Evolutionary conservation across 2,113 vertebrate species (phyloP).

Genomic region (Mesoclemmys tuberculata): DNA sequence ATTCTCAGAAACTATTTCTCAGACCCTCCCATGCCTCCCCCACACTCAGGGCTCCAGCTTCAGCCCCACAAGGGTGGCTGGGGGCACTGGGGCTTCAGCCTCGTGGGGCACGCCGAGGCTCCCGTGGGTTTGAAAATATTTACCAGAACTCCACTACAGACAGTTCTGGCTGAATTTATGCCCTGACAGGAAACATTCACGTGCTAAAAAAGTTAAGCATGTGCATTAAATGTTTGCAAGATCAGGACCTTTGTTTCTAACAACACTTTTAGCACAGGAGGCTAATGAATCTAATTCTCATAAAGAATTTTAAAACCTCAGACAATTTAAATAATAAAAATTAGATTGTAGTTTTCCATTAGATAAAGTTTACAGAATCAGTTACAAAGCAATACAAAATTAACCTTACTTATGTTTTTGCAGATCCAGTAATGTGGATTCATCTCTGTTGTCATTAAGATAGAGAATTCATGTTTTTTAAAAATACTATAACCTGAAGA

Average conservation of each 20-base stretch:
- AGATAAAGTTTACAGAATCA: neutral
- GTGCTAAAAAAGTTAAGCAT: neutral
- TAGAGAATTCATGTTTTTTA: neutral
- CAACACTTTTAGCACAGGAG: neutral
- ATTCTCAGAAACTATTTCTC: too few relatives aligned
- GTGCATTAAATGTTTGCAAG: neutral
- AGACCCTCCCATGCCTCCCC: too few relatives aligned
- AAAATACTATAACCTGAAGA: neutral
- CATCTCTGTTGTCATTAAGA: neutral
- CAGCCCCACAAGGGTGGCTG: too few relatives aligned
- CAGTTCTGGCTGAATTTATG: too few relatives aligned
- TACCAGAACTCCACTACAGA: too few relatives aligned
- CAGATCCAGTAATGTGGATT: neutral
- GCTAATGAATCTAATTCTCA: neutral
- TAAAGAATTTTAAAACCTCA: neutral
- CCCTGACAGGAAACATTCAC: neutral
- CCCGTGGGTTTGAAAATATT: too few relatives aligned
- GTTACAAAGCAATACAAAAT: neutral
- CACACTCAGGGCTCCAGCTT: too few relatives aligned
- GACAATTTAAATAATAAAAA: neutral
- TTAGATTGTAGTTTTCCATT: neutral
- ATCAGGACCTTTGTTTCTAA: neutral
- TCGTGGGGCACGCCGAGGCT: too few relatives aligned
- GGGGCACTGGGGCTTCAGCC: too few relatives aligned
- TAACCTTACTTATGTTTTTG: neutral